Conservation (phyloP, 2,888 invertebrate species). For the Ptychoptera albimana region DNA sequence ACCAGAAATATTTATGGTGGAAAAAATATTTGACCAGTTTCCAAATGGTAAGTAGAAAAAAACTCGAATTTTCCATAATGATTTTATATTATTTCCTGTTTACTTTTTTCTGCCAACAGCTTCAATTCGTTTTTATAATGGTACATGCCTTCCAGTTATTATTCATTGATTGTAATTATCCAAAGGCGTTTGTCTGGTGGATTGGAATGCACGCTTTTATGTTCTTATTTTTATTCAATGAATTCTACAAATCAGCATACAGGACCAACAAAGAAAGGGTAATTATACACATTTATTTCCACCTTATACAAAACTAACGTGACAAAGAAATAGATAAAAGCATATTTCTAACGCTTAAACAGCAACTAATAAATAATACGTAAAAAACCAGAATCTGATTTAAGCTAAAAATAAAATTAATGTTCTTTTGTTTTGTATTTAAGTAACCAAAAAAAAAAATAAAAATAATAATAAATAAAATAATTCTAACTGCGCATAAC, state of each 20-base stretch:
- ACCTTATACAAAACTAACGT: too few relatives aligned
- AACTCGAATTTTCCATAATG: not conserved
- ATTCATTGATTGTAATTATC: constrained; percentile 84
- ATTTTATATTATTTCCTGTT: not conserved
- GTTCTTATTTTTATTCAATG: constrained; percentile 90
- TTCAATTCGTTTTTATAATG: constrained; percentile 82
- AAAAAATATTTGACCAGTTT: constrained; percentile 84
- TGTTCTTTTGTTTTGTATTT: too few relatives aligned
- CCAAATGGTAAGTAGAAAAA: constrained; percentile 78
- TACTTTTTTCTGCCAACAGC: constrained; percentile 37
- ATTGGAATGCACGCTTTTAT: constrained; percentile 90
- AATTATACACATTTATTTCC: constrained; percentile 12
- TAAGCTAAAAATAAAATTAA: too few relatives aligned
- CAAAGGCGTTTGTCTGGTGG: constrained; percentile 88
- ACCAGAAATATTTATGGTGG: constrained; percentile 88
- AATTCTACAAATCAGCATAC: constrained; percentile 82
- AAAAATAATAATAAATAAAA: too few relatives aligned
- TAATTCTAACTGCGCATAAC: too few relatives aligned
- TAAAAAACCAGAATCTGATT: too few relatives aligned
- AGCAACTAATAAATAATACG: too few relatives aligned
- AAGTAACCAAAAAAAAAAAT: too few relatives aligned
- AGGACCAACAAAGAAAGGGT: constrained; percentile 24
- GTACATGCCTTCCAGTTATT: constrained; percentile 83
- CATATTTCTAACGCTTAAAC: too few relatives aligned
- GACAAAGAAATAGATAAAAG: too few relatives aligned